Evolutionary conservation across 2,797 vertebrate species (phyloP).

Genomic region (Avahi laniger): DNA sequence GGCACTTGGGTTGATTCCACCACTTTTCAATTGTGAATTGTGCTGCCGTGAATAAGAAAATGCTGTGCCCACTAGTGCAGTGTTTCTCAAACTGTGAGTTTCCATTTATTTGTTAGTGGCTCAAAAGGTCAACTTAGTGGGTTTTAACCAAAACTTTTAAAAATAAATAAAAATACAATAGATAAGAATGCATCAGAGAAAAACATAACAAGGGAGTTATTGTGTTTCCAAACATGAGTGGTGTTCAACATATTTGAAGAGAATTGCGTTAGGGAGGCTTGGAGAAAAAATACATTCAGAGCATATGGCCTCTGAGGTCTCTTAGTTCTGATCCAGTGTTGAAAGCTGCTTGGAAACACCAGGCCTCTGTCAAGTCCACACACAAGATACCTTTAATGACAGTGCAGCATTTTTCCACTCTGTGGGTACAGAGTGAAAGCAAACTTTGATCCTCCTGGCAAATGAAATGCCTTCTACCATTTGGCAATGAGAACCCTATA

Average conservation of each 20-base stretch:
- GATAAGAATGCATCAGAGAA: not conserved
- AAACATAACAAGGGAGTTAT: not conserved
- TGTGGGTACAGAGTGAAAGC: not conserved
- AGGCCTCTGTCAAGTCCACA: not conserved
- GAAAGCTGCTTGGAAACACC: not conserved
- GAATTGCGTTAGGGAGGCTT: not conserved
- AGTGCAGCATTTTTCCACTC: not conserved
- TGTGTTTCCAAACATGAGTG: not conserved
- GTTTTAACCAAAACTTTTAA: not conserved
- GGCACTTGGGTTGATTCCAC: too few relatives aligned
- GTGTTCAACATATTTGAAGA: not conserved
- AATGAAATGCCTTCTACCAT: not conserved
- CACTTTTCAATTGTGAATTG: not conserved
- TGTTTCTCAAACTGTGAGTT: not conserved
- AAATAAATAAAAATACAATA: not conserved
- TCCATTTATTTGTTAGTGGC: not conserved
- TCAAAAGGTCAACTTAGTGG: not conserved
- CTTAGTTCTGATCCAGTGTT: not conserved
- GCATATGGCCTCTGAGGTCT: not conserved
- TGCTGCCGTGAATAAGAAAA: not conserved
- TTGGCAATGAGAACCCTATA: not conserved
- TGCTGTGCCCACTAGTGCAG: not conserved
- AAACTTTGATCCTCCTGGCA: not conserved
- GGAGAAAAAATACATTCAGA: not conserved
- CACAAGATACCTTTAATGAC: not conserved